Base-by-base conservation (phyloP, 2,888 invertebrate genomes). In the Ophonus ardosiacus region DNA sequence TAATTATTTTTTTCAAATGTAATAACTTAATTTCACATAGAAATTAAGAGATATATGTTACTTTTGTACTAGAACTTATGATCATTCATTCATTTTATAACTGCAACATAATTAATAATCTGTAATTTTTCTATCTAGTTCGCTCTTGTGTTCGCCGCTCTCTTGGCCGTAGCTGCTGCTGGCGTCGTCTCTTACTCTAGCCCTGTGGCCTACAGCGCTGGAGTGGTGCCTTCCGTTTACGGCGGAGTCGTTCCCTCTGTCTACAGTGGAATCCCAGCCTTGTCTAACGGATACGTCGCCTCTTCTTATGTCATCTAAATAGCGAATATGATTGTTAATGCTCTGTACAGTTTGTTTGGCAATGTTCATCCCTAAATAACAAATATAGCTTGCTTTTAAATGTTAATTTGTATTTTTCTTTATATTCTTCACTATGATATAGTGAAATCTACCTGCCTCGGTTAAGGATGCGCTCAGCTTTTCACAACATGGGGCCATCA, bases 121-220 rank as follows among this genome's bases (percentile, higher is more conserved):
- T 4, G 6, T 5, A 31, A 31, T 10, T 5, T 10, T 4, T 63
- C 63, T 21, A 40, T 6, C 0, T 65, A 84, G 76, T 43, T 84
- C 63, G 78, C 63, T 43, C 8, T 84, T 56, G 84, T 84, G 8
- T 84, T 84, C 68, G 84, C 84, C 51, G 79, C 79, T 40, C 15
- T 84, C 57, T 57, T 84, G 79, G 84, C 81, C 18, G 21, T 71
- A 18, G 85, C 81, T 51, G 38, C 57, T 10, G 81, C 81, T 10
- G 71, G 71, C 21, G 63, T 80, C 7, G 81, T 79, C 51, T 71
- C 81, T 7, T 81, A 80, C 63, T 15, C 74, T n/a, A 81, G 38
- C 18, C 40, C 31, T 8, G 31, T 78, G 6, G 84, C 89, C 6
- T 88, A 88, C 85, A 82, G 86, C 13, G 71, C 74, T 57, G 71